Evolutionary conservation across 2,797 vertebrate species (phyloP), one percentile per base, ranked within the genome.

Genomic region (Nasua narica): DNA sequence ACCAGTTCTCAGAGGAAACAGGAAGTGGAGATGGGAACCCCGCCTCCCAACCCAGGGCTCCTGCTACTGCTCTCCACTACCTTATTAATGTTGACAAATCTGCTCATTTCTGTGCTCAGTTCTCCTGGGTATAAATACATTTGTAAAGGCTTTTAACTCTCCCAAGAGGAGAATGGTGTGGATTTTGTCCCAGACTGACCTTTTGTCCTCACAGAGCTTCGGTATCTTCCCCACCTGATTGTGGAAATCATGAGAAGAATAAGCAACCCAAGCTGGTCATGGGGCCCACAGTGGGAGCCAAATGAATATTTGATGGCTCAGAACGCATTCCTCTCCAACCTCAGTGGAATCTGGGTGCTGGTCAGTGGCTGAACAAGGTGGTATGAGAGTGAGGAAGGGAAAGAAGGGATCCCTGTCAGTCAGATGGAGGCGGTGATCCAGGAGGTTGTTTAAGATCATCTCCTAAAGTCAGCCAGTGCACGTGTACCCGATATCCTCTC

Each of bases 41-140:
- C 32, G 29, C 13, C 90, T 54, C 48, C 72, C 72, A 32, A 19
- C 7, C 29, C 69, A 29, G 46, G 11, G 27, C 32, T 35, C 91
- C 50, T 13, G 3, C 52, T 65, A 5, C 54, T 27, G 12, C 48
- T 29, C n/a, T 19, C 43, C 7, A 25, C 52, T 35, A 19, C 37
- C 19, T 16, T 3, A 0, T 72, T 23, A 29, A 29, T 1, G 6
- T 1, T 29, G 70, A 65, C 4, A 15, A 14, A 7, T 3, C 65
- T 56, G 7, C 15, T 23, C 1, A 46, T 2, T 3, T 37, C 23
- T 37, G 6, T 0, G 2, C 16, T 48, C n/a, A 1, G 1, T 46
- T 50, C 87, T 60, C 37, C 74, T 5, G 18, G 79, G 35, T 40
- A 32, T 14, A 46, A n/a, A 16, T 4, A 70, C 9, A 7, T 40